Evolutionary conservation across 2,797 vertebrate genomes (phyloP), one percentile per base, ranked within the genome.

Genomic region (Simalia tracyae): DNA sequence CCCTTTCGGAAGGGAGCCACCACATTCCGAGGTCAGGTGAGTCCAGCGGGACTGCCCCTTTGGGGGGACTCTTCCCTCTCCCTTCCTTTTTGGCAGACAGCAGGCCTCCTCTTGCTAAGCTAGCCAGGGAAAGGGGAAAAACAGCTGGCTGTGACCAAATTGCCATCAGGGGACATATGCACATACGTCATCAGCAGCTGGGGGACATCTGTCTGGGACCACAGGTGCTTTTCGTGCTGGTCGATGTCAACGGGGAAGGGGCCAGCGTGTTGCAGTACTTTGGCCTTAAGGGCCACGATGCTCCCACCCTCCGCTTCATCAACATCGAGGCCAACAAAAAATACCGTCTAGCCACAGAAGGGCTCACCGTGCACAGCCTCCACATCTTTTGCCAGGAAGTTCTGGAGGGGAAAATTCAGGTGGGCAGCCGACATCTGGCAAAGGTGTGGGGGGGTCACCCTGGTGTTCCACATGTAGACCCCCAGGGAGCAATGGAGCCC

Each of bases 171-270:
- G 72, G 19, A 81, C 42, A 81, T 81, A 42, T 3, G 0, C 36
- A 46, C 72, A 3, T 42, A 42, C 36, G 42, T 46, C 36, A 24
- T 24, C 76, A 2, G 1, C 46, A 42, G 22, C 42, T 24, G 36
- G 19, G 72, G 36, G 36, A 54, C 42, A 24, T 81, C 72, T 46
- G 19, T 81, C 42, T 46, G 76, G 24, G 76, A 46, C 42, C 4
- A 46, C 87, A 99, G 99, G 97, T 99, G 90, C 97, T 99, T 68
- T 99, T 99, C 0, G 96, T 99, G 91, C 90, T 95, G 60, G 98
- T 99, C 36, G 98, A 99, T 0, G 97, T 98, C 57, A 66, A 36
- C 0, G 95, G 95, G 0, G 9, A 97, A 0, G 96, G 97, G 0
- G 96, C 97, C 0, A 76, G 96, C 0, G 98, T 99, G 93, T 96